These are phyloP conservation scores for Helobdella robusta DNA, from an alignment of 2,888 invertebrate species.

Conservation along the genomic window DNA sequence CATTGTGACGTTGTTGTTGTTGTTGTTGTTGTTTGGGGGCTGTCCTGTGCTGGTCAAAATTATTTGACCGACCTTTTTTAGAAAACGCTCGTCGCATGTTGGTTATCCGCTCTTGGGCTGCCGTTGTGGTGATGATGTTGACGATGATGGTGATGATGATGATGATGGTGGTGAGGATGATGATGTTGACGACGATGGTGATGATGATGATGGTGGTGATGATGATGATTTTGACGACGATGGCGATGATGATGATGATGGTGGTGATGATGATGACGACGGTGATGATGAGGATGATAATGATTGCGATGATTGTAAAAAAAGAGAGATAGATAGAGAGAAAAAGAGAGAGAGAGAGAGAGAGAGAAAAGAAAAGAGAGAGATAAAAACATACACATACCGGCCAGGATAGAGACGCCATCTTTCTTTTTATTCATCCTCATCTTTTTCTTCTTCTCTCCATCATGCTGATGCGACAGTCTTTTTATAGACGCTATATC, in stretches of 20 bases:
- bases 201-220: background rate
- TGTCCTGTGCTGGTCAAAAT: too few relatives aligned
- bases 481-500: too few relatives aligned
- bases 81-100: conserved; percentile 27
- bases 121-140: background rate
- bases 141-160: too few relatives aligned
- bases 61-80: conserved; percentile 5
- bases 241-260: background rate
- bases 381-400: too few relatives aligned
- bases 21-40: background rate
- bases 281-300: background rate
- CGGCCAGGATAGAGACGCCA: too few relatives aligned
- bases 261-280: background rate
- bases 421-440: too few relatives aligned
- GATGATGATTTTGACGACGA: background rate
- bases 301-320: background rate
- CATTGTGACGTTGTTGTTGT: background rate
- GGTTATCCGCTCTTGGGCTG: conserved; percentile 24
- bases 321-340: too few relatives aligned
- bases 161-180: too few relatives aligned
- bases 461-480: too few relatives aligned
- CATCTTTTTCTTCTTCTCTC: too few relatives aligned
- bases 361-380: too few relatives aligned
- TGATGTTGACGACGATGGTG: background rate
- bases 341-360: too few relatives aligned